Evolutionary conservation across 2,888 invertebrate genomes (phyloP), one percentile per base, ranked within the genome.

Genomic region (Drosophila quinaria): DNA sequence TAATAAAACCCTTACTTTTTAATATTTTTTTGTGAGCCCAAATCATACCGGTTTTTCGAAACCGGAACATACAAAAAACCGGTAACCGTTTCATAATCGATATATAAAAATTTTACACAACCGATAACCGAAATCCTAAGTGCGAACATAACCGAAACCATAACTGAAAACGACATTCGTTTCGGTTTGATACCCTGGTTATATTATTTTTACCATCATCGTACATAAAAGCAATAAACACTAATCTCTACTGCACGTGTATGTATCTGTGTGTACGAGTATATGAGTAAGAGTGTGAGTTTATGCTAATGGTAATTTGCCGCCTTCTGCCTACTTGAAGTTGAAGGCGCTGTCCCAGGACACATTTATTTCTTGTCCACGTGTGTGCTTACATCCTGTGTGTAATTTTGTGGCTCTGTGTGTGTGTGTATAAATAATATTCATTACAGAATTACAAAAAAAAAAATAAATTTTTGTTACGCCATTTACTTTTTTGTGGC

Each of bases 391-490:
- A 29, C 29, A 29, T 6, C 29, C 25, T 17, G 37, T 39, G 22
- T 46, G 10, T n/a, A 6, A n/a, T 6, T 31, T 5, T 31, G 3
- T 33, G 13, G 11, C 13, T 25, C 8, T 49, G 60, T 58, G 63
- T 72, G 49, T 46, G 54, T 37, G 50, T 61, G 69, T 72, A 54
- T 58, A 62, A 65, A 62, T 67, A 71, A 75, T 80, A 86, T 81
- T 81, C 81, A 81, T 86, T 86, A 79, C 65, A 72, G 79, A 78
- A 81, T 86, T 74, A 70, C 59, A 0, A 31, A 31, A 31, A 31
- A 31, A 10, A 31, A 31, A 31, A 29, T 68, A 64, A 56, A 61
- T 69, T 69, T 71, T 56, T 63, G 55, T 39, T 54, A 65, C 68
- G 52, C 50, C 66, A 69, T 70, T 78, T 74, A 73, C 19, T 22